phyloP scores from a whole-genome alignment of 1,140 invertebrate genomes.

The Paralvinella palmiformis region DNA sequence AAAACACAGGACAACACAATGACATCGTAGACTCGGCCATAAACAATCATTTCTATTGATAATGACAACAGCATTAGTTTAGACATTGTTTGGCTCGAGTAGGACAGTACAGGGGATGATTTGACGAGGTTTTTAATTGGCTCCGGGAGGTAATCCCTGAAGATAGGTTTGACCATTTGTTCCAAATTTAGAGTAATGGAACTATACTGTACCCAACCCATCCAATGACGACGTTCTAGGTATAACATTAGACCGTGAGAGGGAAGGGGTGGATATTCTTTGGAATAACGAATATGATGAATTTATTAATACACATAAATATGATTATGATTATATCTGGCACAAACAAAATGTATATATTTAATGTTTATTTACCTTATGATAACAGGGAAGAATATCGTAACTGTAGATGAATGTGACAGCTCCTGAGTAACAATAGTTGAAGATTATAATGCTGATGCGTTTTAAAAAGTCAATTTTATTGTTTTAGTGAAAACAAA shows the following conservation, averaged over 20 bases:
- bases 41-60: too few relatives aligned
- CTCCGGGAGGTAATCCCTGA: too few relatives aligned
- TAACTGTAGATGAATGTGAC: not conserved
- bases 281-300: constrained; percentile 7
- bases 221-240: not conserved
- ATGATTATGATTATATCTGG: not conserved
- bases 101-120: too few relatives aligned
- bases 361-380: constrained; percentile 9
- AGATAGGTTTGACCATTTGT: too few relatives aligned
- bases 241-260: not conserved
- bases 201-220: not conserved
- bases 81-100: too few relatives aligned
- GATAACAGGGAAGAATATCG: not conserved
- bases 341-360: constrained; percentile 4
- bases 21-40: too few relatives aligned
- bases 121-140: too few relatives aligned
- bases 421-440: not conserved
- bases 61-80: too few relatives aligned
- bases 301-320: constrained; percentile 7
- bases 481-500: not conserved
- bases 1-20: too few relatives aligned
- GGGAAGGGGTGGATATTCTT: too few relatives aligned
- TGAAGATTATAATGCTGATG: constrained; percentile 8
- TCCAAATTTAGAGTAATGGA: too few relatives aligned
- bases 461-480: not conserved